phyloP scores from a whole-genome alignment of 1,140 invertebrate species.

The Pachyrhynchus sulphureomaculatus region DNA sequence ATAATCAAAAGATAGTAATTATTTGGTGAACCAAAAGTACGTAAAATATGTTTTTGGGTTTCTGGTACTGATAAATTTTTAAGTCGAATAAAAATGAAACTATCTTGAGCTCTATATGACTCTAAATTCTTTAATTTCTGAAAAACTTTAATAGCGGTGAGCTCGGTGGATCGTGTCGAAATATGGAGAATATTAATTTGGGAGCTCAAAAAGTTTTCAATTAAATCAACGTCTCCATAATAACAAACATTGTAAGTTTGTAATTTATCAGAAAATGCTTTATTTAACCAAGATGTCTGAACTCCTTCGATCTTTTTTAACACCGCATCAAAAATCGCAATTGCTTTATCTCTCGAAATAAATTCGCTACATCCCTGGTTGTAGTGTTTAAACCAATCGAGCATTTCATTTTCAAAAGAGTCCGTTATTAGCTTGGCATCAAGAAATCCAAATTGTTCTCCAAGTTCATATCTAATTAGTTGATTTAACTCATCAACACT shows the following conservation, averaged over 20 bases:
- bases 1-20: background rate
- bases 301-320: background rate
- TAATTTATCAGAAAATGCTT: slow-evolving; percentile 6
- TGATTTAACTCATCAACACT: slow-evolving; percentile 5
- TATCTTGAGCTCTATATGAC: background rate
- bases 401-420: slow-evolving; percentile 13
- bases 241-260: slow-evolving; percentile 2
- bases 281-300: slow-evolving; percentile 1
- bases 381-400: slow-evolving; percentile 11
- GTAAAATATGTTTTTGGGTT: background rate
- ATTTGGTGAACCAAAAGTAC: background rate
- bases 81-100: background rate
- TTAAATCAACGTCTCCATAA: background rate
- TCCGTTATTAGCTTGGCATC: slow-evolving; percentile 6
- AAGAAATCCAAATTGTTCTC: slow-evolving; percentile 9
- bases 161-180: background rate
- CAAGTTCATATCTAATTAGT: background rate
- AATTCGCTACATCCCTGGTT: slow-evolving; percentile 8
- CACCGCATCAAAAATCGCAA: background rate
- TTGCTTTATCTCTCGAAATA: background rate
- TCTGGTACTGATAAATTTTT: background rate
- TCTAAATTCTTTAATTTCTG: background rate
- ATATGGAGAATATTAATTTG: background rate
- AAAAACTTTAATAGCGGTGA: background rate
- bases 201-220: background rate